Base-by-base conservation (phyloP, 2,113 vertebrate species). In the Percopsis transmontana region DNA sequence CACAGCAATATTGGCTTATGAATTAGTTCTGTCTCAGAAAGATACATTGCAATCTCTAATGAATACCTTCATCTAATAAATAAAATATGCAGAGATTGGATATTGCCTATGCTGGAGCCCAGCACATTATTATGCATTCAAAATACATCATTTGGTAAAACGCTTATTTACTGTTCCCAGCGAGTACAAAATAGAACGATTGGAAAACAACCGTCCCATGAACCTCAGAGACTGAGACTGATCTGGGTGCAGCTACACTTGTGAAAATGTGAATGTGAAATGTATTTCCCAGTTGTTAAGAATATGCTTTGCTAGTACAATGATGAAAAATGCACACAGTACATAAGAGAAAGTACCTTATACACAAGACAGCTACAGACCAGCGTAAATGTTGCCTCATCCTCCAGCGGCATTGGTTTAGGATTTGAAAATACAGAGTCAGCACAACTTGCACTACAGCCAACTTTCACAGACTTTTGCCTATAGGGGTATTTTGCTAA, bases 91-190 rank as follows among this genome's bases (percentile, higher is more conserved):
- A 66, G 2, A 62, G 52, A 45, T 1, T 48, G 38, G 60, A 68
- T 18, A 42, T 15, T 41, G 64, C 0, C 62, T 7, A 2, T 7
- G 27, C 33, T 24, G 40, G 41, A 62, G 47, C 23, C 0, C 51
- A 52, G 58, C 19, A 18, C 33, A 16, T 56, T 21, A 70, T 81
- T 77, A 67, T 44, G 45, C 42, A 71, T 85, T 81, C 69, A 71
- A 64, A 71, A 27, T 23, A 53, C 67, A 67, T 66, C 19, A 59
- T 78, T 87, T 81, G 58, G 76, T 67, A 74, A 78, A 85, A 85
- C 78, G 68, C 66, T 60, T 50, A 83, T 83, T 80, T 70, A 80
- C 70, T 66, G 68, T 75, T 74, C 73, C 76, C 70, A 70, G 1
- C 3, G 20, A n/a, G 15, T 60, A 57, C 61, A 68, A 72, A 79